Percentiles rank a stretch among this genome's conserved stretches.
These are phyloP conservation scores for Sipha maydis DNA, from an alignment of 2,888 invertebrate species.

Conservation along the genomic window DNA sequence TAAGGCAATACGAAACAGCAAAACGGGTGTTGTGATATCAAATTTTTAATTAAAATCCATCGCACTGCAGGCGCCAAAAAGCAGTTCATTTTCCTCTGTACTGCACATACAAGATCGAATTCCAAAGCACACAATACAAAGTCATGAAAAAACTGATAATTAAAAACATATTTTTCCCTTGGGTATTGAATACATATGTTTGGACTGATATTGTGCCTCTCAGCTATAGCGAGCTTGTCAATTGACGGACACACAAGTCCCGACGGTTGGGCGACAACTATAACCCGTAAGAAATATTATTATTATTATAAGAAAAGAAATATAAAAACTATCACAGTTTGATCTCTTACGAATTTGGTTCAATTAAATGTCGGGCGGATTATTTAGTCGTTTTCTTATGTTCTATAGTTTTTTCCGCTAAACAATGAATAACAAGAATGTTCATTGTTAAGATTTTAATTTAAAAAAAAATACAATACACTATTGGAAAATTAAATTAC, in stretches of 20 bases:
- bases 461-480: conserved; percentile 19
- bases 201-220: conserved; percentile 40
- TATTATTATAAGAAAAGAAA: not conserved
- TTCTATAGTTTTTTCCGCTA: not conserved
- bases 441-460: conserved; percentile 24
- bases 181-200: conserved; percentile 21
- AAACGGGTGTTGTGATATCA: conserved; percentile 37
- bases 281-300: not conserved
- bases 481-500: not conserved
- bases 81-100: conserved; percentile 23
- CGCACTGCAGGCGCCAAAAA: conserved; percentile 54
- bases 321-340: conserved; percentile 14
- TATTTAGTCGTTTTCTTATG: conserved; percentile 17
- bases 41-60: conserved; percentile 59
- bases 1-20: conserved; percentile 42
- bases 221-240: not conserved
- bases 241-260: not conserved
- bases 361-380: conserved; percentile 16
- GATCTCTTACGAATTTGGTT: not conserved
- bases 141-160: conserved; percentile 38
- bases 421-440: conserved; percentile 23
- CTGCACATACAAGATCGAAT: conserved; percentile 33
- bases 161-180: conserved; percentile 41
- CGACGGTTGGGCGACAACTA: not conserved
- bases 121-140: conserved; percentile 47